phyloP scores from a whole-genome alignment of 1,140 invertebrate genomes.

The Caerostris extrusa region DNA sequence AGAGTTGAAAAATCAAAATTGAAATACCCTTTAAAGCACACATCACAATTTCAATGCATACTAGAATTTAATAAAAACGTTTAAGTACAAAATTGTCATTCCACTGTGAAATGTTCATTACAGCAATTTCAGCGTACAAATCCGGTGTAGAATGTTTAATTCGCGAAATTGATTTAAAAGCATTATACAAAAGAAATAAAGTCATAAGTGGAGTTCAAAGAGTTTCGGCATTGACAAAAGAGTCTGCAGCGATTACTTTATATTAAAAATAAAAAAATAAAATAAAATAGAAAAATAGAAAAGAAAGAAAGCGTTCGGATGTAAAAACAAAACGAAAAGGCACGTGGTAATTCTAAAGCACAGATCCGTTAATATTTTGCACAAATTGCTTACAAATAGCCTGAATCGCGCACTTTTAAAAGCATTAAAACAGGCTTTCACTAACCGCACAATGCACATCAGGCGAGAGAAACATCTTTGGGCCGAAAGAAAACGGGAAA shows the following conservation, averaged over 20 bases:
- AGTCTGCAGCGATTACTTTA: neutral
- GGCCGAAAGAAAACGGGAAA: neutral
- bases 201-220: neutral
- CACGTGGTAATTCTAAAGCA: conserved; percentile 45
- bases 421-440: conserved; percentile 45
- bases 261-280: neutral
- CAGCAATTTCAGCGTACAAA: neutral
- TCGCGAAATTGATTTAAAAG: conserved; percentile 35
- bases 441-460: conserved; percentile 21
- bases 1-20: neutral
- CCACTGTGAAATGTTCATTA: conserved; percentile 14
- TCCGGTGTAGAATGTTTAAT: neutral
- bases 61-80: neutral
- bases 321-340: conserved; percentile 2
- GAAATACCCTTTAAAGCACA: neutral
- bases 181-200: conserved; percentile 9
- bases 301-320: neutral
- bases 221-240: conserved; percentile 26
- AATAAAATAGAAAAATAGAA: neutral
- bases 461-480: neutral
- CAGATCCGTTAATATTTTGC: conserved; percentile 42
- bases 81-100: conserved; percentile 27
- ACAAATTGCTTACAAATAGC: conserved; percentile 68
- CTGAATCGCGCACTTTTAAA: conserved; percentile 47
- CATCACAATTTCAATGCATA: neutral